Conservation (phyloP, 2,797 vertebrate genomes). For the Rhinoraja longicauda region DNA sequence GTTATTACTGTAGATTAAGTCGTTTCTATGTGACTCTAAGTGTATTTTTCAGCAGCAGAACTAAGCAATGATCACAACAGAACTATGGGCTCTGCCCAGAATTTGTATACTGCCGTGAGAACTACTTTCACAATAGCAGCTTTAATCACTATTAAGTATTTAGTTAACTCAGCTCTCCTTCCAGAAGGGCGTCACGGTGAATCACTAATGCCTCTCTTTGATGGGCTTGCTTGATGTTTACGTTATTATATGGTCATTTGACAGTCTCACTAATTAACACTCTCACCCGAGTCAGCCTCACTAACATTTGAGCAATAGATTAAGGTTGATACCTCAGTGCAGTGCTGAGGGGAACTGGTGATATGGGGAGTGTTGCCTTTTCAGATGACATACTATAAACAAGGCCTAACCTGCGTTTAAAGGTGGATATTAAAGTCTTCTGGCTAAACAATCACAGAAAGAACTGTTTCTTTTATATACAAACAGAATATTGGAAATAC, state of each 20-base stretch:
- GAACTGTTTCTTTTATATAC: background rate
- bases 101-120: background rate
- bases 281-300: too few species aligned
- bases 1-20: background rate
- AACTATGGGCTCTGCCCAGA: background rate
- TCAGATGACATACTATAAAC: too few species aligned
- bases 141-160: background rate
- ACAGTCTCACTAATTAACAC: background rate
- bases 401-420: too few species aligned
- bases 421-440: background rate
- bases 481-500: too few species aligned
- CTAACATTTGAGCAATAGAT: too few species aligned
- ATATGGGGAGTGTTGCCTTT: too few species aligned
- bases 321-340: too few species aligned
- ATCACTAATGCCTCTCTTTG: too few species aligned
- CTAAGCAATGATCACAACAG: background rate
- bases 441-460: background rate
- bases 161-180: background rate
- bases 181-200: too few species aligned
- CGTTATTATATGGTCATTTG: too few species aligned
- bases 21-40: background rate
- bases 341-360: too few species aligned
- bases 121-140: background rate
- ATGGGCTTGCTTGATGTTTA: too few species aligned
- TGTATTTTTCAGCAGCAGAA: background rate